Base-by-base conservation (phyloP, 2,888 invertebrate species). In the Drosophila suboccidentalis region DNA sequence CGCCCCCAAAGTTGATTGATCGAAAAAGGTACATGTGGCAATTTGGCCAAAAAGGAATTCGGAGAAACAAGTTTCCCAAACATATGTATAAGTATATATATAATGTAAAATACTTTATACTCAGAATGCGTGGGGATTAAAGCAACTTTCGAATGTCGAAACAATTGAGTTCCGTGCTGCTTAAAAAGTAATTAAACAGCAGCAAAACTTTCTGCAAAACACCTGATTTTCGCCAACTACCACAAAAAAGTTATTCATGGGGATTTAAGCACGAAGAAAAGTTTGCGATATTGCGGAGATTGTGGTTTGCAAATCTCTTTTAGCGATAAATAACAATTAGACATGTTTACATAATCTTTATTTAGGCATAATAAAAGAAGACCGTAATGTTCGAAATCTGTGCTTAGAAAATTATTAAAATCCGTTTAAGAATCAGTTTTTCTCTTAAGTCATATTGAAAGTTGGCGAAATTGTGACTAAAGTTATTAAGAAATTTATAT, bases 21-120 rank as follows among this genome's bases (percentile, higher is more conserved):
- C 78, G 70, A 73, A 77, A 78, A 78, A 77, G 78, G 77, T 77
- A 47, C 70, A 78, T 63, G 59, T 57, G 57, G 63, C 51, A 78
- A 77, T 78, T 70, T 73, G 62, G 19, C 36, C 53, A 32, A 41
- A 61, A 60, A 41, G 34, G 49, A 36, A 71, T 50, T 58, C 39
- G 11, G 22, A n/a, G 38, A 38, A 44, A 57, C 29, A 47, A 58
- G 15, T 58, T 22, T 26, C 10, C 32, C 34, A 19, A 19, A 19
- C 39, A 26, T 11, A 41, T 32, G 26, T 43, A 3, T 19, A 19
- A n/a, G 2, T 36, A 11, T 34, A 10, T 34, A 22, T 36, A 15
- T 22, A 32, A 50, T 19, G 26, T 26, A 19, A 19, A 19, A 19
- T 19, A 34, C 43, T 44, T 44, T 13, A 9, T 9, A 17, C 46